Percentiles rank a stretch among this genome's conserved stretches.
phyloP scores from a whole-genome alignment of 2,113 vertebrate genomes.

The Zosterops pallidus region DNA sequence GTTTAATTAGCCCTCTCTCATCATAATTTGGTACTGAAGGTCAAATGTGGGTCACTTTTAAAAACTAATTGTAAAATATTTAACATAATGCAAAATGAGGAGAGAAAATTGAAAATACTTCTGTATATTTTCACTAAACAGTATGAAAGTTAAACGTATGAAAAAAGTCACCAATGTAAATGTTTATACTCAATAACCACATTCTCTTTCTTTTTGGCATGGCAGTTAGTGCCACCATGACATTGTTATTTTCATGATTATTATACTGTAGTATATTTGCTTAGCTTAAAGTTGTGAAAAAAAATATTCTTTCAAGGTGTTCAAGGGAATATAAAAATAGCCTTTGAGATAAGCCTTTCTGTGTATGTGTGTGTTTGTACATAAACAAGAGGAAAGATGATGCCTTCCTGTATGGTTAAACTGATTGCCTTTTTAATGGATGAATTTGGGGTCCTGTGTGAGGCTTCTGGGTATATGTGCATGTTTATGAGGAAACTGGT shows the following conservation, averaged over 20 bases:
- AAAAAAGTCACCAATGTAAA: background rate
- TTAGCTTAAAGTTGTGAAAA: background rate
- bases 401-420: background rate
- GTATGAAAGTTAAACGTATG: background rate
- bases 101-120: background rate
- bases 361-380: background rate
- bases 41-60: background rate
- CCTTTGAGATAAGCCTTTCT: background rate
- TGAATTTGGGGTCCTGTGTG: background rate
- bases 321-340: background rate
- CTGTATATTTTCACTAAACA: background rate
- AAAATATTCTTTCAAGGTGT: background rate
- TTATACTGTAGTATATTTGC: background rate
- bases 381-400: background rate
- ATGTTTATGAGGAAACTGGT: background rate
- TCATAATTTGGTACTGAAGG: constrained; percentile 9
- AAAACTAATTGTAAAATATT: background rate
- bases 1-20: constrained; percentile 55
- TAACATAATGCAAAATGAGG: background rate
- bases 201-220: background rate
- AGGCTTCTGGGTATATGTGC: background rate
- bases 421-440: background rate
- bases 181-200: background rate
- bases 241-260: background rate
- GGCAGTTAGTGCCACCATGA: background rate